These are phyloP conservation scores for Dipodomys ordii DNA, from an alignment of 2,113 vertebrate genomes.

Conservation along the genomic window DNA sequence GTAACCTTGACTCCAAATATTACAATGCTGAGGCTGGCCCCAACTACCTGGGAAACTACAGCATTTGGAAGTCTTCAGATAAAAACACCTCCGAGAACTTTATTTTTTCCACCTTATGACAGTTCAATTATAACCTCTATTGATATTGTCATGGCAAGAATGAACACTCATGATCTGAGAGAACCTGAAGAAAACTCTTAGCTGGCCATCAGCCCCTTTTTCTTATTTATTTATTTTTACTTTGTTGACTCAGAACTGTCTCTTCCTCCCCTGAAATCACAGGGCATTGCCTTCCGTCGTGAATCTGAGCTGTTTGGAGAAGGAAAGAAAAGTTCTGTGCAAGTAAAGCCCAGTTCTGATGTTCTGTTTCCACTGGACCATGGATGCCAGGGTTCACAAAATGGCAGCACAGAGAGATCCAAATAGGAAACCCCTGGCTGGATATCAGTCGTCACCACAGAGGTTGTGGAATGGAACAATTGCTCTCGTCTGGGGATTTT, in stretches of 20 bases:
- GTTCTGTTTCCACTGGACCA: neutral
- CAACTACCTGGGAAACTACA: neutral
- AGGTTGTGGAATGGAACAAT: constrained; percentile 46
- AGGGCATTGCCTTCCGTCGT: neutral
- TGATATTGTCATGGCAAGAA: constrained; percentile 44
- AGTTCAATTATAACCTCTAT: constrained; percentile 18
- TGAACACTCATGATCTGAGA: neutral
- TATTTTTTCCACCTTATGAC: constrained; percentile 29
- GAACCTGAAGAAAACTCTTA: neutral
- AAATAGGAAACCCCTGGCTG: neutral
- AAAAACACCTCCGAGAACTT: constrained; percentile 4
- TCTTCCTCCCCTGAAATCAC: constrained; percentile 40
- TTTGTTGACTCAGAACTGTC: constrained; percentile 41
- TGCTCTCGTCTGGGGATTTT: constrained; percentile 66
- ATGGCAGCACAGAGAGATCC: neutral
- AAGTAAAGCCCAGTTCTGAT: neutral
- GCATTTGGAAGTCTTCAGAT: constrained; percentile 10
- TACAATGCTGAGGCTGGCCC: neutral
- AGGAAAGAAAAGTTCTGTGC: neutral
- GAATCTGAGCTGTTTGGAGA: constrained; percentile 2
- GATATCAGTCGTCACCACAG: neutral
- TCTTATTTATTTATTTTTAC: neutral
- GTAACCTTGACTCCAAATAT: neutral
- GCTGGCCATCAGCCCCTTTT: neutral
- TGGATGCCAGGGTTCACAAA: neutral